These are phyloP conservation scores for Eilema griseolum DNA, from an alignment of 2,888 invertebrate species.

Conservation along the genomic window DNA sequence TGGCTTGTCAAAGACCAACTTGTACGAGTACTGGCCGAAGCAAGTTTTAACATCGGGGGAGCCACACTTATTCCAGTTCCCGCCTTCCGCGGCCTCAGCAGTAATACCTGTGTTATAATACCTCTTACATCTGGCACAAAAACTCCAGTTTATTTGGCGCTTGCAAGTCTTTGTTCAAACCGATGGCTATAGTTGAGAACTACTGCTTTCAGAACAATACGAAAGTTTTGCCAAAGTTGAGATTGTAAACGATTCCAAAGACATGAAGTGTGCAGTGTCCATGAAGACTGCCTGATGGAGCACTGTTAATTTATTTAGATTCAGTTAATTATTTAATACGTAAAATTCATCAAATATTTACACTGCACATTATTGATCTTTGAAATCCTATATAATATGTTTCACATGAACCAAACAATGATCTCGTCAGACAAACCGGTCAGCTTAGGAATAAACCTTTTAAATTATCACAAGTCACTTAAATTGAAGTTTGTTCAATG, in stretches of 20 bases:
- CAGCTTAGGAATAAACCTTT: background rate
- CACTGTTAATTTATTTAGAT: constrained; percentile 59
- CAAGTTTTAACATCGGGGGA: constrained; percentile 51
- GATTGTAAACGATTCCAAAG: constrained; percentile 75
- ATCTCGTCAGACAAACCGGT: too few relatives aligned
- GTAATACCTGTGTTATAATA: constrained; percentile 68
- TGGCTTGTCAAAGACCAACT: constrained; percentile 71
- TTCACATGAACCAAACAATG: background rate
- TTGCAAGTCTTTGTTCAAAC: constrained; percentile 64
- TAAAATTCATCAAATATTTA: constrained; percentile 30
- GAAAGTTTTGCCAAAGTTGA: constrained; percentile 66
- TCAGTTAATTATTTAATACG: constrained; percentile 48
- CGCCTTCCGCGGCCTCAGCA: constrained; percentile 47
- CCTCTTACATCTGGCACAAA: constrained; percentile 59
- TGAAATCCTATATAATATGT: background rate
- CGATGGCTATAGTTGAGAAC: constrained; percentile 60
- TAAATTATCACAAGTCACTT: too few relatives aligned
- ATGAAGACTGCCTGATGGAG: constrained; percentile 65
- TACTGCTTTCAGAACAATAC: constrained; percentile 63
- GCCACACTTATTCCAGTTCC: constrained; percentile 55
- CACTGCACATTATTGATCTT: background rate
- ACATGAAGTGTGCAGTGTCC: constrained; percentile 68
- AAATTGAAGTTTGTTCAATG: too few relatives aligned
- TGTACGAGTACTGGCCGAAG: constrained; percentile 52
- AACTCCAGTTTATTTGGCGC: constrained; percentile 69